These are phyloP conservation scores for Oriolus oriolus DNA, from an alignment of 2,113 vertebrate genomes.

Conservation along the genomic window DNA sequence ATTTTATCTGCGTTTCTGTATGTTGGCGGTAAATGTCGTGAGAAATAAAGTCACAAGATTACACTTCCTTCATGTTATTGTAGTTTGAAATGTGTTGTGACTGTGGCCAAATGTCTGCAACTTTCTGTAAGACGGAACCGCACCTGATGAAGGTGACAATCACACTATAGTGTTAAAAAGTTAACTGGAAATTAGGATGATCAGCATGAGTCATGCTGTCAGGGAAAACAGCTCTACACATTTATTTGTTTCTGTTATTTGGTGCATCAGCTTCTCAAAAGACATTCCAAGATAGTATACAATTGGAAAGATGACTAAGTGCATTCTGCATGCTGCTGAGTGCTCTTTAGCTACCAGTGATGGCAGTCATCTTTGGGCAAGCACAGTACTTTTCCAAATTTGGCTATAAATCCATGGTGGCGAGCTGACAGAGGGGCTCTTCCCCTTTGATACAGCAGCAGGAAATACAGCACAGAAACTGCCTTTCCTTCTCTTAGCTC, in stretches of 20 bases:
- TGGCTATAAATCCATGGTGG: neutral
- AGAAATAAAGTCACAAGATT: constrained; percentile 42
- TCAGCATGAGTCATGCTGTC: constrained; percentile 58
- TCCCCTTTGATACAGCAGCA: neutral
- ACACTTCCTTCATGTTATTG: constrained; percentile 1
- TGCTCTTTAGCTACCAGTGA: neutral
- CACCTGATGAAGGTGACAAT: constrained; percentile 46
- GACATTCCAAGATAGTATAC: constrained; percentile 34
- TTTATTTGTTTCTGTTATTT: constrained; percentile 49
- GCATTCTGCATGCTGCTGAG: neutral
- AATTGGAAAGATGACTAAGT: neutral
- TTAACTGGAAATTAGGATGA: constrained; percentile 53
- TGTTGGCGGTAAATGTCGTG: neutral
- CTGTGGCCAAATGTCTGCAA: constrained; percentile 51
- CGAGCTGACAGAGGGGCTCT: neutral
- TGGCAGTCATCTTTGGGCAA: neutral
- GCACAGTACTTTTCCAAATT: neutral
- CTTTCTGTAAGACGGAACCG: constrained; percentile 64
- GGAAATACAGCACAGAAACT: neutral
- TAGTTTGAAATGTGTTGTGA: constrained; percentile 49
- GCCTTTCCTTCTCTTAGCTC: neutral
- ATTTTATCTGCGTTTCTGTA: constrained; percentile 43
- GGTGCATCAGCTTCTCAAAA: constrained; percentile 27
- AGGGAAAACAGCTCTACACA: constrained; percentile 37
- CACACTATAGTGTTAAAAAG: constrained; percentile 37